Percentiles rank a stretch among this genome's conserved stretches.
Conservation (phyloP, 2,113 vertebrate species). For the Mystacornis crossleyi region DNA sequence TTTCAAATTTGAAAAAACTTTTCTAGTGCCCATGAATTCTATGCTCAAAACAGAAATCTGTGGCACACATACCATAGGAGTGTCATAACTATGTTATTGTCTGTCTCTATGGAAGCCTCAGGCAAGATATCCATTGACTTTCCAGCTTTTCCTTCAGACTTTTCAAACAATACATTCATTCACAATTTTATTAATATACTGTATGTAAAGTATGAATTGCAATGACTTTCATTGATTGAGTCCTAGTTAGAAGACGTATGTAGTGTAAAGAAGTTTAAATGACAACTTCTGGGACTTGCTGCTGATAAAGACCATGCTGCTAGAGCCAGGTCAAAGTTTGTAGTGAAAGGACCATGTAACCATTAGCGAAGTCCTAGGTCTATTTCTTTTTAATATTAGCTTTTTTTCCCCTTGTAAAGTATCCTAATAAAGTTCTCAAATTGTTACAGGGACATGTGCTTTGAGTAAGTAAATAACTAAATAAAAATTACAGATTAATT, state of each 20-base stretch:
- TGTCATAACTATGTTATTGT: slow-evolving; percentile 55
- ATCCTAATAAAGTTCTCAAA: background rate
- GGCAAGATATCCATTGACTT: background rate
- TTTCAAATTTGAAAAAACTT: background rate
- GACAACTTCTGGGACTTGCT: background rate
- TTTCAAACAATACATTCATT: background rate
- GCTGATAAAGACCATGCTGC: background rate
- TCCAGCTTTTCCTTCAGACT: background rate
- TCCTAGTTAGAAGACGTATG: background rate
- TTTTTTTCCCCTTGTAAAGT: background rate
- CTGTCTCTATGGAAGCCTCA: slow-evolving; percentile 56
- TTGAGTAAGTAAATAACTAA: background rate
- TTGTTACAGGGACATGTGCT: background rate
- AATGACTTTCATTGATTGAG: background rate
- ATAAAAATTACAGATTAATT: background rate
- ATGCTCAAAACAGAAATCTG: background rate
- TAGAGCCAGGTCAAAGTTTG: background rate
- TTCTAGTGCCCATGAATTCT: background rate
- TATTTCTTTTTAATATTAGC: background rate
- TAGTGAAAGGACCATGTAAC: background rate
- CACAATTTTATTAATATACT: background rate
- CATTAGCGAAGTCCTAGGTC: background rate
- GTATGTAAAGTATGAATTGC: background rate
- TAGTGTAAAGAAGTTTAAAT: background rate
- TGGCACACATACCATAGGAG: background rate